phyloP scores from a whole-genome alignment of 2,797 vertebrate species.

The Eutrigla gurnardus region DNA sequence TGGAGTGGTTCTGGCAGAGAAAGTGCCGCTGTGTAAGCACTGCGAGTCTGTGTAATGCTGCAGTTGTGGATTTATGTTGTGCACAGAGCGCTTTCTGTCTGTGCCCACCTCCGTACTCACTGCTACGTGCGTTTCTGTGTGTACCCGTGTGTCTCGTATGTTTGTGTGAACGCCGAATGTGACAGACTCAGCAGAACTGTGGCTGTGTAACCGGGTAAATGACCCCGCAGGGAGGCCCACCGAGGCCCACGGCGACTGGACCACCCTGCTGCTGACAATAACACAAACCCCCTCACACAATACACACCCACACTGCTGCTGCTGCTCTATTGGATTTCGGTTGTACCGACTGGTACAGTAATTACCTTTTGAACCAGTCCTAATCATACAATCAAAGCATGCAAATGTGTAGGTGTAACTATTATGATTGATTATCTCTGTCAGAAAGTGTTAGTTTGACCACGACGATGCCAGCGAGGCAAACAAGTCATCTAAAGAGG shows the following conservation, averaged over 20 bases:
- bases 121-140: slow-evolving; percentile 6
- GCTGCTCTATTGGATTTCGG: slow-evolving; percentile 27
- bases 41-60: slow-evolving; percentile 22
- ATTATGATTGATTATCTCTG: not conserved
- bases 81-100: slow-evolving; percentile 6
- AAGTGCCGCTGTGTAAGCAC: slow-evolving; percentile 34
- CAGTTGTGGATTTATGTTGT: slow-evolving; percentile 44
- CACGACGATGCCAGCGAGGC: not conserved
- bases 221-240: slow-evolving; percentile 47
- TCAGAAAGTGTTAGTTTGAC: slow-evolving; percentile 22
- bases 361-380: slow-evolving; percentile 23
- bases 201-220: slow-evolving; percentile 35
- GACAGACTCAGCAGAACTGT: slow-evolving; percentile 69
- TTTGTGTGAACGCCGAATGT: slow-evolving; percentile 34
- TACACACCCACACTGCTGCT: slow-evolving; percentile 26
- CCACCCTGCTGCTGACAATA: slow-evolving; percentile 59
- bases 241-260: not conserved
- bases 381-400: slow-evolving; percentile 1
- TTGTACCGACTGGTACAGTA: slow-evolving; percentile 10
- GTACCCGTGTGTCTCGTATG: slow-evolving; percentile 5
- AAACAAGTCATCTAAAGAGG: not conserved
- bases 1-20: slow-evolving; percentile 31
- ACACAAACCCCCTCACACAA: slow-evolving; percentile 43
- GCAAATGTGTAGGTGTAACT: not conserved
- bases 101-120: not conserved